These are phyloP conservation scores for Varanus salvator DNA, from an alignment of 2,113 vertebrate species.

Conservation along the genomic window DNA sequence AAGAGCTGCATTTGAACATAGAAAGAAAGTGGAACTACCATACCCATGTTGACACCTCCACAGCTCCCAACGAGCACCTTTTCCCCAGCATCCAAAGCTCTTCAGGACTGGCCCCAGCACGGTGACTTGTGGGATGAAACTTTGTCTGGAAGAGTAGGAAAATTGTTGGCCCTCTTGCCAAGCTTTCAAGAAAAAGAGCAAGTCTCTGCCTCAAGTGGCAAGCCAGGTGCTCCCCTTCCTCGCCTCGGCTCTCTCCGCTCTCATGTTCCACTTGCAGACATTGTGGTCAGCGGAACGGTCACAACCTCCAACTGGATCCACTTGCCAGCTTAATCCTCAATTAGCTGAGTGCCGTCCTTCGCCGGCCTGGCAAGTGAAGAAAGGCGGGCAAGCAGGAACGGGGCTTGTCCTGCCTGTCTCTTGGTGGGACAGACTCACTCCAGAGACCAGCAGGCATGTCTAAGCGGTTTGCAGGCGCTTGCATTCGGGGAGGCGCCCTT, in stretches of 20 bases:
- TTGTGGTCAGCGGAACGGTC: too few species aligned
- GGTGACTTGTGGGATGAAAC: too few species aligned
- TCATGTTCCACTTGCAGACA: background rate
- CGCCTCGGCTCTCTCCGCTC: background rate
- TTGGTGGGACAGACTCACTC: background rate
- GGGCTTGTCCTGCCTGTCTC: background rate
- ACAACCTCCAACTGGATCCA: background rate
- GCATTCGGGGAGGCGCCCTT: background rate
- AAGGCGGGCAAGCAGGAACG: background rate
- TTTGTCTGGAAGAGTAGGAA: too few species aligned
- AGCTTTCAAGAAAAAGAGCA: too few species aligned
- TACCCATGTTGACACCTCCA: slow-evolving; percentile 5
- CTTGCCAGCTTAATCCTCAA: background rate
- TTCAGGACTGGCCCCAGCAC: background rate
- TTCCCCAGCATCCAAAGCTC: background rate
- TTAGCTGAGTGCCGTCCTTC: background rate
- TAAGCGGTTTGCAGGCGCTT: background rate
- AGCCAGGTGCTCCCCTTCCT: too few species aligned
- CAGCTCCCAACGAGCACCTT: background rate
- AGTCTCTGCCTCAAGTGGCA: background rate
- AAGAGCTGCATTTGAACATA: too few species aligned
- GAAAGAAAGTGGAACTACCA: background rate
- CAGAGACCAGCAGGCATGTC: background rate
- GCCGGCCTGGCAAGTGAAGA: background rate
- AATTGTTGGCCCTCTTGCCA: too few species aligned